Base-by-base conservation (phyloP, 2,797 vertebrate species). In the Chelon auratus region DNA sequence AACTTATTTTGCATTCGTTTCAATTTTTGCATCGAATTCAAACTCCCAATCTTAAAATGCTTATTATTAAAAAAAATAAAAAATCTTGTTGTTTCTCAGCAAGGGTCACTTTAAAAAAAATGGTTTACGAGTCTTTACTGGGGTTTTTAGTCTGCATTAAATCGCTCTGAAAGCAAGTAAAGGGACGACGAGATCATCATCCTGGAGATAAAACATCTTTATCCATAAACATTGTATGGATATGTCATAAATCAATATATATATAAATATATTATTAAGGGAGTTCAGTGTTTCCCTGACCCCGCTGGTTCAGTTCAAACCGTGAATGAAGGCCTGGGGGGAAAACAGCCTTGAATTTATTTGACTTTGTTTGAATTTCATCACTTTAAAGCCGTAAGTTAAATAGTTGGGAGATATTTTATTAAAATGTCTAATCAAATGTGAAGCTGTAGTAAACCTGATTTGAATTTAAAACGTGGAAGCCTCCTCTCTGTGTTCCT, bases 261-360 rank as follows among this genome's bases (percentile, higher is more conserved):
- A 5, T 33, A 53, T 30, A 53, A 14, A 53, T 30, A 53, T 24
- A 33, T 33, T 33, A 33, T 33, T 33, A 33, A 8, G 4, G 30
- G 30, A 33, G 30, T 33, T 33, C 7, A 8, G 30, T 40, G 33
- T 9, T 58, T 40, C 26, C n/a, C 26, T 55, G 70, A 72, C 51
- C n/a, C 1, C 30, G 1, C 6, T 3, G 37, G 13, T 10, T 59
- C 18, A 12, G 0, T 26, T 18, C 5, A 52, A 24, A 48, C 18
- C 10, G 1, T 0, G 9, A 50, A 47, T 0, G 9, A 45, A 47
- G 64, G 45, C 58, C 70, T 63, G 43, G 43, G 3, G 2, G 11
- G 6, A 22, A 42, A 33, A 57, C 54, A 18, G 54, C 9, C 14
- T 55, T 10, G 2, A 57, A 14, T 24, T 10, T 3, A 54, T 51